These are phyloP conservation scores for Loxodonta africana DNA, from an alignment of 2,113 vertebrate species.

Conservation along the genomic window DNA sequence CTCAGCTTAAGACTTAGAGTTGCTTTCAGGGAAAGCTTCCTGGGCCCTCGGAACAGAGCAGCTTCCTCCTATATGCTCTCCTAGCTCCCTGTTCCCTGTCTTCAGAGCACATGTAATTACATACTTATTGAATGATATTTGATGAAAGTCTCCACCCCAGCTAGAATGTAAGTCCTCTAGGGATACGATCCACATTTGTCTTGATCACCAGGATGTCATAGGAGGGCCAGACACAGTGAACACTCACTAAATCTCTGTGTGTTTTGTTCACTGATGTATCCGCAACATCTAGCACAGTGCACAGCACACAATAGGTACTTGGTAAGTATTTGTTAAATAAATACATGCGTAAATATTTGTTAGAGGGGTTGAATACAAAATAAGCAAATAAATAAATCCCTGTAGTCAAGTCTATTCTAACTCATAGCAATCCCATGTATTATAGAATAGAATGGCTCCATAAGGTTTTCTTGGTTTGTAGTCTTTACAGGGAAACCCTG, in stretches of 20 bases:
- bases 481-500: no score
- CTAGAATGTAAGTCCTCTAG: neutral
- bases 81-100: neutral
- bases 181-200: neutral
- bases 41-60: rapidly evolving
- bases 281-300: neutral
- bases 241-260: no score
- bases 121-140: neutral
- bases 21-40: neutral
- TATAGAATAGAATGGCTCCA: neutral
- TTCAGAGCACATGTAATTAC: neutral
- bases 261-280: neutral
- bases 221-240: neutral
- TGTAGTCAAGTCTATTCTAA: neutral
- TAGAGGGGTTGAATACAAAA: neutral
- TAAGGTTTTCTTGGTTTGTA: neutral
- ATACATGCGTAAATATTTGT: neutral
- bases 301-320: neutral
- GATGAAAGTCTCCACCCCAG: neutral
- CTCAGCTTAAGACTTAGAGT: neutral
- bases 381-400: neutral
- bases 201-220: neutral
- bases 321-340: neutral
- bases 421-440: neutral
- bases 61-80: rapidly evolving